A percentile compares a stretch with the other conserved stretches of the same genome.
phyloP scores from a whole-genome alignment of 2,113 vertebrate genomes.

The Campylomormyrus tamandua region DNA sequence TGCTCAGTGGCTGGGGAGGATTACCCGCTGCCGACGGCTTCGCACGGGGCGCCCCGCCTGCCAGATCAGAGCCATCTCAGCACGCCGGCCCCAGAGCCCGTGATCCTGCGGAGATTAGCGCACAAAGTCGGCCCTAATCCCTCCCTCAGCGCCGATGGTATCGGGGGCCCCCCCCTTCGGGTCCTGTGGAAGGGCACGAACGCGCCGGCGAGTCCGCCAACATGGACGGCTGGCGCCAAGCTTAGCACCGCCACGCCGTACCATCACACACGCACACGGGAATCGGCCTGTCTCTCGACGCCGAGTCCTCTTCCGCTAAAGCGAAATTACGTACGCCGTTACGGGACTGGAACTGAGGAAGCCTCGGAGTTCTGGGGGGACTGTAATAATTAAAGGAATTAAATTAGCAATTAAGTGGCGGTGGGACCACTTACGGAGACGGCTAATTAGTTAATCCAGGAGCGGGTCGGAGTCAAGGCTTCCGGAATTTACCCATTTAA shows the following conservation, averaged over 20 bases:
- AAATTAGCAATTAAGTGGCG: conserved; percentile 19
- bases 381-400: conserved; percentile 15
- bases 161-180: background rate
- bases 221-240: background rate
- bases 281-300: background rate
- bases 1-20: background rate
- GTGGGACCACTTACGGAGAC: conserved; percentile 12
- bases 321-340: background rate
- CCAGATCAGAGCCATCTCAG: conserved; percentile 15
- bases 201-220: background rate
- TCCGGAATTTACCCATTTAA: conserved; percentile 14
- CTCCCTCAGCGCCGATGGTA: conserved; percentile 11
- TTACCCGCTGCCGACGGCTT: background rate
- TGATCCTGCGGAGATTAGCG: conserved; percentile 18
- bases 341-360: background rate
- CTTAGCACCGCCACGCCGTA: background rate
- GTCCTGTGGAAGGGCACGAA: background rate
- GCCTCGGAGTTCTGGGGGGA: background rate
- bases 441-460: conserved; percentile 18
- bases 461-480: background rate
- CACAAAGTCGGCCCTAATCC: conserved; percentile 22
- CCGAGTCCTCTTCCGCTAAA: background rate
- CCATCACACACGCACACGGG: background rate
- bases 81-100: background rate
- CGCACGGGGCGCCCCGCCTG: background rate